Base-by-base conservation (phyloP, 2,888 invertebrate genomes). In the Ypsolopha sequella region DNA sequence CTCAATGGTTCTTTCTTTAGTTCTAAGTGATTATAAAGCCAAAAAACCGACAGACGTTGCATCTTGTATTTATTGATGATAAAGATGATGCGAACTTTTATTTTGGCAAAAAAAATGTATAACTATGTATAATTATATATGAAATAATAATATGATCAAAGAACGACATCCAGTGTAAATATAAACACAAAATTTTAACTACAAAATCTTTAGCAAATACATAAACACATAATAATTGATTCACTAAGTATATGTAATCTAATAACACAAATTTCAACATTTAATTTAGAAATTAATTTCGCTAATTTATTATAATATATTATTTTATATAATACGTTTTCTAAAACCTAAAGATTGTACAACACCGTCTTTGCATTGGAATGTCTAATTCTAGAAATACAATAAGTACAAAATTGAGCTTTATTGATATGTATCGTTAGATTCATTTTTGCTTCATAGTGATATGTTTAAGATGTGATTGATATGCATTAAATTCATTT, bases 381-480 rank as follows among this genome's bases (percentile, higher is more conserved):
- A 80, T 72, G 68, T 73, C 80, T 82, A 82, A 76, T 60, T 68
- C 82, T 82, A 84, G 66, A 73, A 73, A 80, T 81, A 80, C 66
- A 70, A 74, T 81, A 78, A 66, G 80, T 86, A 85, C 68, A 86
- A 86, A 85, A 86, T 86, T 86, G 85, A 86, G 85, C 85, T 75
- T 84, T 76, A 65, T 74, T 84, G 85, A 86, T 86, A 85, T 85
- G 85, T 79, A 71, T 79, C 73, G 77, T 75, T 76, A 70, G 64
- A 70, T 65, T 71, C 67, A 72, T 63, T 70, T 70, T 76, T 61
- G 66, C 65, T 63, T 54, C 24, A 36, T 10, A 33, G 47, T 52
- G 52, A 52, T 54, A 51, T 52, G 51, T 51, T 36, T 51, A 48
- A 9, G 14, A 9, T 41, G 7, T n/a, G 11, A 41, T 10, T 10